These are phyloP conservation scores for Actinemys pallida DNA, from an alignment of 2,113 vertebrate genomes.

Conservation along the genomic window DNA sequence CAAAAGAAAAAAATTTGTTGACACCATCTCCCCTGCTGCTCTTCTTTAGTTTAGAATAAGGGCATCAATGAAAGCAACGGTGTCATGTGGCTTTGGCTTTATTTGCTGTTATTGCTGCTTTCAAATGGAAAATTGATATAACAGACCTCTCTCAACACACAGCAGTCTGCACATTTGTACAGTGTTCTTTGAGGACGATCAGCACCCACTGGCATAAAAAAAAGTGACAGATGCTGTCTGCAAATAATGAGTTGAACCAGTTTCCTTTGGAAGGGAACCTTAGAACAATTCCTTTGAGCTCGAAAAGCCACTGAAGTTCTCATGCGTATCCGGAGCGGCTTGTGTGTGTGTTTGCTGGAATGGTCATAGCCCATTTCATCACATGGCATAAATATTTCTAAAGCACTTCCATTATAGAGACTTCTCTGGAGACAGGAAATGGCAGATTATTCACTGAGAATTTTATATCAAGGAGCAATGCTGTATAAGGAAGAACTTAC, in stretches of 20 bases:
- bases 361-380: neutral
- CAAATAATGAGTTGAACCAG: conserved; percentile 71
- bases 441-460: neutral
- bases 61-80: conserved; percentile 4
- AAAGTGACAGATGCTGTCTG: conserved; percentile 75
- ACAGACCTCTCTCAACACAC: conserved; percentile 63
- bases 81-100: conserved; percentile 59
- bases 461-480: neutral
- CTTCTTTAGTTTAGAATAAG: neutral
- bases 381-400: conserved; percentile 5
- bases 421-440: conserved; percentile 9
- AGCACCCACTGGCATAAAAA: conserved; percentile 52
- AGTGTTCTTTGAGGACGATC: conserved; percentile 62
- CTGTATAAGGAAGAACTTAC: neutral
- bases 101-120: conserved; percentile 76
- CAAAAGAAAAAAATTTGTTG: neutral
- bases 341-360: neutral
- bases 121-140: conserved; percentile 77
- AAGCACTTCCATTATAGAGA: neutral
- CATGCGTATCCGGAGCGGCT: conserved; percentile 26
- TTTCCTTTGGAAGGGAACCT: conserved; percentile 66
- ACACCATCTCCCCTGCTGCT: neutral
- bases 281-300: conserved; percentile 61
- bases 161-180: conserved; percentile 64
- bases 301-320: conserved; percentile 53